phyloP scores from a whole-genome alignment of 2,113 vertebrate genomes.

The Nycticryphes semicollaris region DNA sequence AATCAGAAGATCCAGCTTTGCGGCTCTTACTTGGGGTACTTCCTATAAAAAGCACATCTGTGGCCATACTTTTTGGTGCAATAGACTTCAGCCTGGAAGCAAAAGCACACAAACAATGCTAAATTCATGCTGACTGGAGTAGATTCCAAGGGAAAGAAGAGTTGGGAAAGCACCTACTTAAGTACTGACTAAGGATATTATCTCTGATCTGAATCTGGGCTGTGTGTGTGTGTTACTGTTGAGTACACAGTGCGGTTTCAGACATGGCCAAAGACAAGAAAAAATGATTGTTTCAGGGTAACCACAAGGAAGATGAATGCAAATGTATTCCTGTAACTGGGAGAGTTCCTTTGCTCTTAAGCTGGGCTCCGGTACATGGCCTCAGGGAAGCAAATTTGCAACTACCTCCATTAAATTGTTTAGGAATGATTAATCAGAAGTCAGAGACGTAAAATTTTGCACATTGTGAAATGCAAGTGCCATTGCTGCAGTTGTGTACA shows the following conservation, averaged over 20 bases:
- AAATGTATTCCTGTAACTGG: constrained; percentile 67
- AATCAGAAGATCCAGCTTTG: background rate
- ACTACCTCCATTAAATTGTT: constrained; percentile 45
- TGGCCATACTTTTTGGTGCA: background rate
- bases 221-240: constrained; percentile 10
- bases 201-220: constrained; percentile 44
- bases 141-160: constrained; percentile 65
- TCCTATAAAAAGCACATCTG: background rate
- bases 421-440: constrained; percentile 52
- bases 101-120: constrained; percentile 27
- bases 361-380: background rate
- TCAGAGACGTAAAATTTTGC: background rate
- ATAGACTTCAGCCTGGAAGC: constrained; percentile 8
- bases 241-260: constrained; percentile 62
- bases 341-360: constrained; percentile 39
- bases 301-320: constrained; percentile 71
- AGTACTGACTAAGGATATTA: constrained; percentile 49
- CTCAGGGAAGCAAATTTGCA: constrained; percentile 61
- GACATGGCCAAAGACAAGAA: constrained; percentile 58
- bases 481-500: background rate
- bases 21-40: background rate
- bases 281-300: constrained; percentile 64
- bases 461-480: background rate
- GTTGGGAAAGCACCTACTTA: constrained; percentile 67
- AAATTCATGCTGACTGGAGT: constrained; percentile 41